phyloP scores from a whole-genome alignment of 2,888 invertebrate genomes.

The Cataglyphis albicans region DNA sequence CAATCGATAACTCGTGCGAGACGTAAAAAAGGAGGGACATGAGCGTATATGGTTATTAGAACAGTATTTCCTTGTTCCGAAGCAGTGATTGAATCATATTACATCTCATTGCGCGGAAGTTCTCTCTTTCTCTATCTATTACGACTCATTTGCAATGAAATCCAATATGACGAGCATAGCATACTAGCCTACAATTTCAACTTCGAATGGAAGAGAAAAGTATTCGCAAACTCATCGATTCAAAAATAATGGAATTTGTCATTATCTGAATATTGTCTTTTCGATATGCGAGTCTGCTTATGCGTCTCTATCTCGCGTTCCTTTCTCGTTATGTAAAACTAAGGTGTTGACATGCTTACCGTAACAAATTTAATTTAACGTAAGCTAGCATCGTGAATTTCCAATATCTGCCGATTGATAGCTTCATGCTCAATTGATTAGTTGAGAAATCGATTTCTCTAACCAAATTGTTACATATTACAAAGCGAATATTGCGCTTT shows the following conservation, averaged over 20 bases:
- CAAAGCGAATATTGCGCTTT: background rate
- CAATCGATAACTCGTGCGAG: slow-evolving; percentile 44
- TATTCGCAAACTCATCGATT: background rate
- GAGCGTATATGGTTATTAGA: slow-evolving; percentile 27
- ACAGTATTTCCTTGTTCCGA: background rate
- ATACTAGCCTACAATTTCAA: slow-evolving; percentile 42
- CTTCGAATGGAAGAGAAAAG: background rate
- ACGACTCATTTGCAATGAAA: slow-evolving; percentile 29
- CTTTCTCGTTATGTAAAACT: slow-evolving; percentile 68
- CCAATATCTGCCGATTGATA: slow-evolving; percentile 52
- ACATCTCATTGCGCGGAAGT: slow-evolving; percentile 13
- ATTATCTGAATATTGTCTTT: slow-evolving; percentile 25
- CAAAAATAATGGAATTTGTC: slow-evolving; percentile 24
- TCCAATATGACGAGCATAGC: slow-evolving; percentile 1
- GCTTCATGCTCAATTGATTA: slow-evolving; percentile 65
- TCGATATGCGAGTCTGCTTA: slow-evolving; percentile 42
- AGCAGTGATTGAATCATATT: slow-evolving; percentile 29
- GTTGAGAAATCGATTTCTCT: slow-evolving; percentile 52
- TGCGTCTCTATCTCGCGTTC: slow-evolving; percentile 45
- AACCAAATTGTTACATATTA: background rate
- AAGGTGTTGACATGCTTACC: slow-evolving; percentile 68
- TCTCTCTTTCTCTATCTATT: background rate
- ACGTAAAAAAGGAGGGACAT: slow-evolving; percentile 1
- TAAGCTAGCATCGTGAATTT: slow-evolving; percentile 61
- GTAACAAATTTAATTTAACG: slow-evolving; percentile 74